Conservation (phyloP, 2,797 vertebrate genomes). For the Pempheris klunzingeri region DNA sequence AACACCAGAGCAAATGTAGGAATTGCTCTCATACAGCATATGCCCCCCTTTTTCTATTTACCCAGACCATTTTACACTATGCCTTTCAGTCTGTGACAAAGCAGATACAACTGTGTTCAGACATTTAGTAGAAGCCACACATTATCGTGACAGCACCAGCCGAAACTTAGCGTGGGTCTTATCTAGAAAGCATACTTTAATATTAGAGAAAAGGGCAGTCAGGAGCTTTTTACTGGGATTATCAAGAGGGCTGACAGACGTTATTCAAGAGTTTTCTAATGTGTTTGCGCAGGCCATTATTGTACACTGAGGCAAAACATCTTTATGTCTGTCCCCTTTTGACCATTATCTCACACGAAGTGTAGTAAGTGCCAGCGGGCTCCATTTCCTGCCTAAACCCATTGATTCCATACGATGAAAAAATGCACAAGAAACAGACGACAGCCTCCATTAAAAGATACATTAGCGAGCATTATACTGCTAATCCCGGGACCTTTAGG, state of each 20-base stretch:
- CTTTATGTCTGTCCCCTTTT: slow-evolving; percentile 24
- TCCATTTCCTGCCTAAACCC: slow-evolving; percentile 51
- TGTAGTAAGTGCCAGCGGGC: slow-evolving; percentile 6
- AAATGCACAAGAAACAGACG: slow-evolving; percentile 35
- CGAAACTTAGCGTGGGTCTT: neutral
- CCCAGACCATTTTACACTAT: neutral
- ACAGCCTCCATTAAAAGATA: slow-evolving; percentile 76
- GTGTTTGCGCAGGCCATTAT: slow-evolving; percentile 34
- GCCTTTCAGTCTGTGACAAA: slow-evolving; percentile 13
- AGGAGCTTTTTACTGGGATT: slow-evolving; percentile 50
- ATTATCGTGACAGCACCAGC: slow-evolving; percentile 1
- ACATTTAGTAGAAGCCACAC: neutral
- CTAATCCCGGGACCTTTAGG: slow-evolving; percentile 76
- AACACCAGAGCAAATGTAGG: neutral
- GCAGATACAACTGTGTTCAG: neutral
- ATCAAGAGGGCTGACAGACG: slow-evolving; percentile 26
- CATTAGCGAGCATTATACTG: slow-evolving; percentile 81
- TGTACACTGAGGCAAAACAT: slow-evolving; percentile 28
- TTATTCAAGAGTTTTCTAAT: slow-evolving; percentile 36
- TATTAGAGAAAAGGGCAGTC: slow-evolving; percentile 18
- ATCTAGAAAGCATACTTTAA: slow-evolving; percentile 19
- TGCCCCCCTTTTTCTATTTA: too few relatives aligned
- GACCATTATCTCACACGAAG: slow-evolving; percentile 29
- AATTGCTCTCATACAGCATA: neutral
- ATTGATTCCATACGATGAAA: slow-evolving; percentile 63